Percentiles rank a stretch among this genome's conserved stretches.
These are phyloP conservation scores for Drosophila sucinea DNA, from an alignment of 1,140 invertebrate genomes.

Conservation along the genomic window DNA sequence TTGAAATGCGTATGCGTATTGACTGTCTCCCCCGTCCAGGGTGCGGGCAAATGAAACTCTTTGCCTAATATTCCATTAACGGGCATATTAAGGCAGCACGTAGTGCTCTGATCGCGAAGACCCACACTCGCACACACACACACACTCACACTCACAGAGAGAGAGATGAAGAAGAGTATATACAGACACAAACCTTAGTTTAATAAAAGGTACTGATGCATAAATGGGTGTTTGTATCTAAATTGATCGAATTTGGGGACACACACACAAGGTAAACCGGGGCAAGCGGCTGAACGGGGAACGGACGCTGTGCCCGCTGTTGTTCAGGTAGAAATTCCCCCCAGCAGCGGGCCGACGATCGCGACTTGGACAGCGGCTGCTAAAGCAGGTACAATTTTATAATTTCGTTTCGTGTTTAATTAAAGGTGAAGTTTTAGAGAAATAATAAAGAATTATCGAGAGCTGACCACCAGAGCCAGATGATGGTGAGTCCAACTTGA, in stretches of 20 bases:
- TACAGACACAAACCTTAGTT: slow-evolving; percentile 48
- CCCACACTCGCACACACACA: slow-evolving; percentile 50
- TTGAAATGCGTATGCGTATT: slow-evolving; percentile 51
- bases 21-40: slow-evolving; percentile 40
- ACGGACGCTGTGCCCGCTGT: slow-evolving; percentile 31
- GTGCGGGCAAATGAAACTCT: slow-evolving; percentile 65
- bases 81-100: slow-evolving; percentile 79
- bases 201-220: slow-evolving; percentile 82
- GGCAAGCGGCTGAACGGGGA: slow-evolving; percentile 15
- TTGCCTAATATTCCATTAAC: slow-evolving; percentile 82
- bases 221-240: slow-evolving; percentile 82
- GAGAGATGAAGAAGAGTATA: slow-evolving; percentile 6
- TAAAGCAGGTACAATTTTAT: slow-evolving; percentile 82
- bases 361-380: slow-evolving; percentile 54
- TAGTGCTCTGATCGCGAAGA: slow-evolving; percentile 48
- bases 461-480: slow-evolving; percentile 47
- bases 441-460: slow-evolving; percentile 82
- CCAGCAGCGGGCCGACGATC: slow-evolving; percentile 32
- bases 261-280: slow-evolving; percentile 55
- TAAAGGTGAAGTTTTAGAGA: slow-evolving; percentile 82
- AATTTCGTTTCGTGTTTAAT: slow-evolving; percentile 82
- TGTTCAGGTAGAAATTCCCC: slow-evolving; percentile 73
- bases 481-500: slow-evolving; percentile 36
- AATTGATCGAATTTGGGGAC: slow-evolving; percentile 81
- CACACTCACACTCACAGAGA: slow-evolving; percentile 14